Base-by-base conservation (phyloP, 2,888 invertebrate genomes). In the Antheraea assamensis region DNA sequence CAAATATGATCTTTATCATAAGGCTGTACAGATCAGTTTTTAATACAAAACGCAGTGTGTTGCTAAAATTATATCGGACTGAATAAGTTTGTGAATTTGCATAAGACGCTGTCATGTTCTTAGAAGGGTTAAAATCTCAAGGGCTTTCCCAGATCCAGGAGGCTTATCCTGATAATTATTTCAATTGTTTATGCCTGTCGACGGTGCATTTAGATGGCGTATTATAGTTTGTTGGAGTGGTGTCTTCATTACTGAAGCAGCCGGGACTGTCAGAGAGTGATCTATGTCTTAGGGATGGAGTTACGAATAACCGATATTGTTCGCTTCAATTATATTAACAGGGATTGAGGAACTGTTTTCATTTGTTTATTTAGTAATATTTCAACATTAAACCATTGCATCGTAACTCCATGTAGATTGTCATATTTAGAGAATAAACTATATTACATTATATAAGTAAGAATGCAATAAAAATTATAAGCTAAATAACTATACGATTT, bases 171-270 rank as follows among this genome's bases (percentile, higher is more conserved):
- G 93, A 94, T 94, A 94, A 94, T 94, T 94, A 94, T 94, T 94
- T 94, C 93, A 93, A 94, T 93, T 94, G 94, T 94, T 94, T 93
- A 93, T 93, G 93, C 93, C 90, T 92, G 93, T 93, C 94, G 91
- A 91, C 93, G 89, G 87, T 92, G 93, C 92, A 94, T 94, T 94
- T 93, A 93, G 88, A 94, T 94, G 87, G 93, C 88, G 92, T 91
- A 94, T 94, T 94, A 94, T 94, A 93, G 93, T 93, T 94, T 92
- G 91, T 91, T 84, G 86, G 86, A 88, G 85, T 85, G 86, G 81
- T 90, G 90, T 93, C 92, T 93, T 92, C 91, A 93, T 94, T 92
- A 92, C 83, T 71, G 79, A 83, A 79, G 82, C 82, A 78, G 83
- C 83, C 81, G 79, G 58, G 83, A 78, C 86, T 90, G 93, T 90